A percentile compares a stretch with the other conserved stretches of the same genome.
Conservation (phyloP, 2,113 vertebrate species). For the Pipa parva region DNA sequence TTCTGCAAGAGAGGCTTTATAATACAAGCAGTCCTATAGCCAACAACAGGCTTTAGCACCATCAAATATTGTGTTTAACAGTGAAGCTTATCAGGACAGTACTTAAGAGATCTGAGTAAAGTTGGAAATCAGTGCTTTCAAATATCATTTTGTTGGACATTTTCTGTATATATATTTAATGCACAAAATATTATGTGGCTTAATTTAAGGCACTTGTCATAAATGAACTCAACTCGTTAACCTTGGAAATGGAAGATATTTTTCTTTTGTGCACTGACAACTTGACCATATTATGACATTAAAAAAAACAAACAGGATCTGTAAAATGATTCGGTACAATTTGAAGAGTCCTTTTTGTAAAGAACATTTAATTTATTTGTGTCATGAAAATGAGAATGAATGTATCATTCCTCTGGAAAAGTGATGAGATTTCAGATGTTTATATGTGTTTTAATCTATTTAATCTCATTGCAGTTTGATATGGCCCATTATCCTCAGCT, state of each 20-base stretch:
- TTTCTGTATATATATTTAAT: too few species aligned
- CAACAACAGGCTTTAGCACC: too few species aligned
- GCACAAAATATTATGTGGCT: too few species aligned
- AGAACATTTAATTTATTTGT: constrained; percentile 2
- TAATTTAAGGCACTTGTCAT: background rate
- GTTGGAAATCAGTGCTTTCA: too few species aligned
- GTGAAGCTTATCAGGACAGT: too few species aligned
- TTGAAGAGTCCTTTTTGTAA: constrained; percentile 3
- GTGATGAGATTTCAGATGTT: constrained; percentile 7
- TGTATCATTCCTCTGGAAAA: constrained; percentile 12
- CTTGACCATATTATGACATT: background rate
- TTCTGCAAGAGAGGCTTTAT: too few species aligned
- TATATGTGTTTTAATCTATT: constrained; percentile 1
- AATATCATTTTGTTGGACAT: too few species aligned
- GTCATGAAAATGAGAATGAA: constrained; percentile 7
- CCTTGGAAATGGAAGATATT: background rate
- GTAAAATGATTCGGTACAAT: background rate
- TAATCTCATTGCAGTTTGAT: background rate
- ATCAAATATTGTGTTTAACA: too few species aligned
- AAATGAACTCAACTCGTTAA: background rate
- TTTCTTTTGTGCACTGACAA: background rate
- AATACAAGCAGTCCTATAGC: too few species aligned
- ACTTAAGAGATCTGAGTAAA: too few species aligned
- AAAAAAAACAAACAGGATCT: background rate
- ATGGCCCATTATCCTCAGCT: background rate